Conservation (phyloP, 2,888 invertebrate genomes). For the Cantharis rustica region DNA sequence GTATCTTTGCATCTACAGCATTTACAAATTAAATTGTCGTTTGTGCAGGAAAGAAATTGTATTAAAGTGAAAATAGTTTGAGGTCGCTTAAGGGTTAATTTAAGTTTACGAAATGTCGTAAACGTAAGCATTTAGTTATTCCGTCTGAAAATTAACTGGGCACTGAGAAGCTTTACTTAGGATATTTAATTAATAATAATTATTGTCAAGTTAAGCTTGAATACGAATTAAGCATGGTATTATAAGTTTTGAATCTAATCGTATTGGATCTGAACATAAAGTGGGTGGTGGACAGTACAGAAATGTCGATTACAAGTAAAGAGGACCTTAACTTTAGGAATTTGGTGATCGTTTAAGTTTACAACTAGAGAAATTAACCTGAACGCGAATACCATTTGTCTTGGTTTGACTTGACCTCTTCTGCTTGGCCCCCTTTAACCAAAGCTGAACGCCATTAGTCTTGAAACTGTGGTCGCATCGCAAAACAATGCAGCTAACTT, state of each 20-base stretch:
- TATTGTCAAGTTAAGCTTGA: conserved; percentile 3
- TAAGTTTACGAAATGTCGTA: background rate
- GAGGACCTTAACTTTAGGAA: conserved; percentile 46
- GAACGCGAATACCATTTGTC: conserved; percentile 57
- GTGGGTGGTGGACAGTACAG: conserved; percentile 35
- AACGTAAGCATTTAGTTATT: background rate
- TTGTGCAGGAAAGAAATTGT: background rate
- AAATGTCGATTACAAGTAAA: conserved; percentile 37
- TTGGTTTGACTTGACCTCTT: conserved; percentile 51
- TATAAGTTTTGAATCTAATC: conserved; percentile 34
- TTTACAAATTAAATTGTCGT: background rate
- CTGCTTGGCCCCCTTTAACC: conserved; percentile 34
- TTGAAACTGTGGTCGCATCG: conserved; percentile 54
- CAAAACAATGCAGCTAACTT: conserved; percentile 57
- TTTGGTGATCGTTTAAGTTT: conserved; percentile 53
- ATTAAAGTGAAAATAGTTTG: background rate
- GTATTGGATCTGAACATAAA: conserved; percentile 36
- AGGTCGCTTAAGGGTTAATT: background rate
- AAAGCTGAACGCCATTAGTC: conserved; percentile 49
- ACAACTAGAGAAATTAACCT: conserved; percentile 55
- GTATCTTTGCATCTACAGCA: background rate
- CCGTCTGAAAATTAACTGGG: background rate
- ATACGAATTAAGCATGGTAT: conserved; percentile 8
- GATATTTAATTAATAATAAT: conserved; percentile 6
- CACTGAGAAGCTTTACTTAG: background rate